Conservation (phyloP, 2,797 vertebrate genomes). For the Emydoidea blandingii region DNA sequence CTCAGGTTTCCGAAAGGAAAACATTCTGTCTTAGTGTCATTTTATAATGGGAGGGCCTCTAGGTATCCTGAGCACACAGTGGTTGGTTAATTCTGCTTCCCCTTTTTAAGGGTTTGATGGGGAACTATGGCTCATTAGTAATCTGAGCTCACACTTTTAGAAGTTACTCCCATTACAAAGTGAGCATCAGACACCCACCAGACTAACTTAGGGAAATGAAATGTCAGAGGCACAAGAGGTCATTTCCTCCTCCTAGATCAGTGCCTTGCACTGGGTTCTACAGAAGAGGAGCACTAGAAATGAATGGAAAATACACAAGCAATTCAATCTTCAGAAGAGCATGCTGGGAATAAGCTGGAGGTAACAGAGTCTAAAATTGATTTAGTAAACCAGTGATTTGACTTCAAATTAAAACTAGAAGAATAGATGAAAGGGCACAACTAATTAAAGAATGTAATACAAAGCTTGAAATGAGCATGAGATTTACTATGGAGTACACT, state of each 20-base stretch:
- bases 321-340: slow-evolving; percentile 49
- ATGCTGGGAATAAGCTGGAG: slow-evolving; percentile 17
- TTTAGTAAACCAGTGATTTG: slow-evolving; percentile 51
- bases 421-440: slow-evolving; percentile 52
- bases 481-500: not conserved
- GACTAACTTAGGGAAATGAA: not conserved
- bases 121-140: not conserved
- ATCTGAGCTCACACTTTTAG: not conserved
- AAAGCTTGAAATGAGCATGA: not conserved
- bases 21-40: not conserved
- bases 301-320: slow-evolving; percentile 8
- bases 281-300: slow-evolving; percentile 1
- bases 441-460: slow-evolving; percentile 52
- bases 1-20: not conserved
- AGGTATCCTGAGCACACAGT: not conserved
- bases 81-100: not conserved
- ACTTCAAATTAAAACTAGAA: slow-evolving; percentile 70
- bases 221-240: not conserved
- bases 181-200: not conserved
- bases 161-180: not conserved
- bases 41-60: not conserved
- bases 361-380: slow-evolving; percentile 62
- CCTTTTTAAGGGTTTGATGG: not conserved
- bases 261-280: not conserved
- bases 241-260: slow-evolving; percentile 7